These are phyloP conservation scores for Argyrosomus japonicus DNA, from an alignment of 2,113 vertebrate genomes.

Conservation along the genomic window DNA sequence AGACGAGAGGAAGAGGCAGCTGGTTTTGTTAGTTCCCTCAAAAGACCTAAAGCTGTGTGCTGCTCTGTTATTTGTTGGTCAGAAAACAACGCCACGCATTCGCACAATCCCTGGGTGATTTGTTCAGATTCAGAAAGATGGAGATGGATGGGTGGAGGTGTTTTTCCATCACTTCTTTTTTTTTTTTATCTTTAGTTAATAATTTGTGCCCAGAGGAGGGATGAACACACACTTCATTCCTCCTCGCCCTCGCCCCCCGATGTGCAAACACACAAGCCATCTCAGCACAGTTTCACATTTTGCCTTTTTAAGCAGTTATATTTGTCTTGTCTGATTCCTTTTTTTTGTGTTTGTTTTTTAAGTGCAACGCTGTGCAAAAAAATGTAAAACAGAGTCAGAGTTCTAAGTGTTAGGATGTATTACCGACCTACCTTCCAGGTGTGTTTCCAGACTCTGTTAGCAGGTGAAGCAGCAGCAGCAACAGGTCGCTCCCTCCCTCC, in stretches of 20 bases:
- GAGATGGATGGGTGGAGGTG: conserved; percentile 47
- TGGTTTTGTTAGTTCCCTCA: conserved; percentile 20
- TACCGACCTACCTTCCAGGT: background rate
- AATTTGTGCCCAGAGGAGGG: conserved; percentile 42
- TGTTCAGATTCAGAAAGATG: conserved; percentile 46
- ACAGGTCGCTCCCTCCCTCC: conserved; percentile 3
- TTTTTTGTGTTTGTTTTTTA: background rate
- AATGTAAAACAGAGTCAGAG: background rate
- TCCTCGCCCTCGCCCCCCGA: conserved; percentile 15
- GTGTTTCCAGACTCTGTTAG: background rate
- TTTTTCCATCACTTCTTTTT: conserved; percentile 22
- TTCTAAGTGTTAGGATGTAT: background rate
- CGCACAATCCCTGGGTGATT: conserved; percentile 33
- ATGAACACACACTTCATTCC: conserved; percentile 33
- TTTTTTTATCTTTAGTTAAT: conserved; percentile 45
- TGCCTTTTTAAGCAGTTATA: conserved; percentile 18
- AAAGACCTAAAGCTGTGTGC: conserved; percentile 30
- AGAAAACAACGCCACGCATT: conserved; percentile 36
- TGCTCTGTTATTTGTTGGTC: conserved; percentile 35
- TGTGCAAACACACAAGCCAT: conserved; percentile 14
- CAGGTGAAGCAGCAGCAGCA: background rate
- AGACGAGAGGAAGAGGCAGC: conserved; percentile 14
- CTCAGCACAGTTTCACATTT: background rate
- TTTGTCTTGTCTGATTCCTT: background rate
- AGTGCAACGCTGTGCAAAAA: background rate